Evolutionary conservation across 2,113 vertebrate species (phyloP).

Genomic region (Gallinago undulata): DNA sequence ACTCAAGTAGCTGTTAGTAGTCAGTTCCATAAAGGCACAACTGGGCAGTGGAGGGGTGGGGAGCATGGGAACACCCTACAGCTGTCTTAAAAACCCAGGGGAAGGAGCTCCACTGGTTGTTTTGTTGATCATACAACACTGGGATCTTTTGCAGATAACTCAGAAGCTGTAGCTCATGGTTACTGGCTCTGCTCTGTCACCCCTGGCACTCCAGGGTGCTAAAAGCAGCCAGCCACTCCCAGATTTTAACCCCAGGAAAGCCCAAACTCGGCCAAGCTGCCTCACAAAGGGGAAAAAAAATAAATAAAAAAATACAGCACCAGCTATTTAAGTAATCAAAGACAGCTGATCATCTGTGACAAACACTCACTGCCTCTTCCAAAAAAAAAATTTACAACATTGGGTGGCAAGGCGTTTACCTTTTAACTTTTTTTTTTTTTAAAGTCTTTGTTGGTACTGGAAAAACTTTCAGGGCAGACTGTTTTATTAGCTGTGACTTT

Average conservation of each 20-base stretch:
- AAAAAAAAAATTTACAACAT: background rate
- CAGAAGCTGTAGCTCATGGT: background rate
- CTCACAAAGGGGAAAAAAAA: background rate
- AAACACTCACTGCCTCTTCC: background rate
- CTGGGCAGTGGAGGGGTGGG: too few species aligned
- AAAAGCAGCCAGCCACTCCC: background rate
- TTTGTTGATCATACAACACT: background rate
- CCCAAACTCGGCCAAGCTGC: background rate
- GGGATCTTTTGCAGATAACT: background rate
- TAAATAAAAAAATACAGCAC: background rate
- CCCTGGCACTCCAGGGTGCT: background rate
- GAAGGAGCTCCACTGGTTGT: background rate
- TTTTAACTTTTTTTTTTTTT: background rate
- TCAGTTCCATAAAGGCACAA: background rate
- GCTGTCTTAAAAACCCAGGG: background rate
- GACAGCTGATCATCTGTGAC: background rate
- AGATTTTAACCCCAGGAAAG: background rate
- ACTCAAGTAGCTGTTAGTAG: background rate
- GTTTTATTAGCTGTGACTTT: background rate
- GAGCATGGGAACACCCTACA: background rate
- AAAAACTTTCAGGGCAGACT: background rate
- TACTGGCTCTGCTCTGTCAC: background rate
- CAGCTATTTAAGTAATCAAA: background rate
- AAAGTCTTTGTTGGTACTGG: background rate
- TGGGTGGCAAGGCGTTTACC: background rate